These are phyloP conservation scores for Leptopilina boulardi DNA, from an alignment of 1,140 invertebrate species.

Conservation along the genomic window DNA sequence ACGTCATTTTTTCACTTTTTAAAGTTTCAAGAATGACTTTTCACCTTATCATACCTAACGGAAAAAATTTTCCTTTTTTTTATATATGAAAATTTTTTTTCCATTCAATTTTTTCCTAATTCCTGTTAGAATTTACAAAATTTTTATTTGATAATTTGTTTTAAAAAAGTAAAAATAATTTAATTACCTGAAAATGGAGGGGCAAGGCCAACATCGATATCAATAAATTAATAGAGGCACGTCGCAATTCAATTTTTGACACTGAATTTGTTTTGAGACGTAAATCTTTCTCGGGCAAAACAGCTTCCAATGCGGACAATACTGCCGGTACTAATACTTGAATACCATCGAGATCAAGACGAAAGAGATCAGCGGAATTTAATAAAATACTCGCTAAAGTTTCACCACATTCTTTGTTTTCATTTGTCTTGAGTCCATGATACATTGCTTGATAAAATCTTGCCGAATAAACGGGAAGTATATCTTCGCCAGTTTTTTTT, in stretches of 20 bases:
- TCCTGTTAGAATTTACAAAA: too few species aligned
- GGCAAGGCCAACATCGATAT: constrained; percentile 93
- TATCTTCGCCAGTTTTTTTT: constrained; percentile 96
- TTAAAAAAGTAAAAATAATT: neutral
- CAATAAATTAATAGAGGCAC: constrained; percentile 92
- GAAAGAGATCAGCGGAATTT: constrained; percentile 88
- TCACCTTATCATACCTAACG: too few species aligned
- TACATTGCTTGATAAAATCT: constrained; percentile 95
- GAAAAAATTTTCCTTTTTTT: too few species aligned
- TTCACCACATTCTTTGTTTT: constrained; percentile 81
- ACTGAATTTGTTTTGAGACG: constrained; percentile 80
- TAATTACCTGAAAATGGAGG: constrained; percentile 88
- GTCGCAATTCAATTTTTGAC: constrained; percentile 87
- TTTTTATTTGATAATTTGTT: constrained; percentile 32
- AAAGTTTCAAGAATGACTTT: too few species aligned
- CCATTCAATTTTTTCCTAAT: too few species aligned
- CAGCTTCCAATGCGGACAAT: constrained; percentile 91
- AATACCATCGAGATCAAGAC: constrained; percentile 95
- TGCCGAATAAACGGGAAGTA: constrained; percentile 95
- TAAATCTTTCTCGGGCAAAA: constrained; percentile 87
- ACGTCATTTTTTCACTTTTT: too few species aligned
- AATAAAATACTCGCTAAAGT: constrained; percentile 87
- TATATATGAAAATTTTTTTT: too few species aligned
- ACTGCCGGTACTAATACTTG: constrained; percentile 93
- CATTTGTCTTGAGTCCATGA: constrained; percentile 86